phyloP scores from a whole-genome alignment of 2,888 invertebrate genomes.

The Dinocampus coccinellae region DNA sequence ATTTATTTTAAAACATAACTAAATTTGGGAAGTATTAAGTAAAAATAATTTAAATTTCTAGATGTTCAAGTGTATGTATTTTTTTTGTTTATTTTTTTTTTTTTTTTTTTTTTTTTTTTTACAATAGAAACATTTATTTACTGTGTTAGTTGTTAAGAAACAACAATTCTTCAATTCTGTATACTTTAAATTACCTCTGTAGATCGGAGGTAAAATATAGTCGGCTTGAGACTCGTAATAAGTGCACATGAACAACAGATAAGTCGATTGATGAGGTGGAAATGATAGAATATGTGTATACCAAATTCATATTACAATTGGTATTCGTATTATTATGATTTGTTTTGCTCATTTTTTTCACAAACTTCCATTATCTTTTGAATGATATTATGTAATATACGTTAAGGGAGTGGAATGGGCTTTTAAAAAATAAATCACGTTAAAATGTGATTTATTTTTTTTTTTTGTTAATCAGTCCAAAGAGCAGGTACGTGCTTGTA shows the following conservation, averaged over 20 bases:
- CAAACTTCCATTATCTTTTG: conserved; percentile 35
- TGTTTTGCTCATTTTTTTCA: conserved; percentile 15
- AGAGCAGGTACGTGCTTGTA: conserved; percentile 28
- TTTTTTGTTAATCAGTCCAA: not conserved
- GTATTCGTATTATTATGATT: conserved; percentile 28
- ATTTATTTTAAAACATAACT: too few species aligned
- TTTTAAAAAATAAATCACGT: not conserved
- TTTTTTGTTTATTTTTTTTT: conserved; percentile 40
- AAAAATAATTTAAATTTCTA: too few species aligned
- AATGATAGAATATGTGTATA: conserved; percentile 42
- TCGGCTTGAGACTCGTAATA: conserved; percentile 52
- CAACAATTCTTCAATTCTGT: conserved; percentile 61
- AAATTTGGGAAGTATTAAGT: too few species aligned
- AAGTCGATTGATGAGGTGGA: conserved; percentile 52
- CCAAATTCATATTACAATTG: conserved; percentile 29
- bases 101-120: conserved; percentile 42
- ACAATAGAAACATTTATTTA: conserved; percentile 68
- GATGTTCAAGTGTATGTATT: too few species aligned
- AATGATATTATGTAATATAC: conserved; percentile 21
- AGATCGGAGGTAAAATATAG: conserved; percentile 43
- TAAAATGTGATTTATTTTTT: not conserved
- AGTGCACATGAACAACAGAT: conserved; percentile 65
- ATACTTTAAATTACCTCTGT: conserved; percentile 48
- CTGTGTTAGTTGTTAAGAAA: conserved; percentile 60
- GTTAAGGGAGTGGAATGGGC: not conserved